Conservation (phyloP, 2,797 vertebrate species). For the Halcyon smyrnensis region DNA sequence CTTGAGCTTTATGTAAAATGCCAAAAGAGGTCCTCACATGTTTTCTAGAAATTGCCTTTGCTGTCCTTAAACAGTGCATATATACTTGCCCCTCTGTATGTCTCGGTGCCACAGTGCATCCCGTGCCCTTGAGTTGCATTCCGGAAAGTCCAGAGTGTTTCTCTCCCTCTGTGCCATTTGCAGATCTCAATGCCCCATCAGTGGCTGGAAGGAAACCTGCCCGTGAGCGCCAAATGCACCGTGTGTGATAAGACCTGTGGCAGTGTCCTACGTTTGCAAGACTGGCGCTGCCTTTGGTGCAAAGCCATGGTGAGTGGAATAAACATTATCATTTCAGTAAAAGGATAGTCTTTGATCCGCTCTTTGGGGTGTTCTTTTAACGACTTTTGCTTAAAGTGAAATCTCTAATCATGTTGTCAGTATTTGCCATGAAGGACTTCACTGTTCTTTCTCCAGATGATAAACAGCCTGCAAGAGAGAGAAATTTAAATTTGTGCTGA, state of each 20-base stretch:
- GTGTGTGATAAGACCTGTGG: slow-evolving; percentile 96
- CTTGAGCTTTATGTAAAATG: not conserved
- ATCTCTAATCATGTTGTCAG: not conserved
- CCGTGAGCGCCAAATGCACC: slow-evolving; percentile 92
- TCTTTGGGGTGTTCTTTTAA: not conserved
- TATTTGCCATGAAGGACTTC: not conserved
- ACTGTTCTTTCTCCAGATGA: not conserved
- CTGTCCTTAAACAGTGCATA: not conserved
- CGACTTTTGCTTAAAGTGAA: not conserved
- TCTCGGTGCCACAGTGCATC: not conserved
- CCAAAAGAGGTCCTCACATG: not conserved
- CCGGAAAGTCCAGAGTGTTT: not conserved
- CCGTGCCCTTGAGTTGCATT: not conserved
- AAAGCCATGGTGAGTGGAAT: slow-evolving; percentile 90
- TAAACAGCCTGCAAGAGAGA: not conserved
- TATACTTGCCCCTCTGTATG: not conserved
- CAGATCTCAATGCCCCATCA: slow-evolving; percentile 98
- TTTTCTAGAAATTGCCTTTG: not conserved
- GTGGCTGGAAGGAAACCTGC: slow-evolving; percentile 96
- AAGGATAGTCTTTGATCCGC: not conserved
- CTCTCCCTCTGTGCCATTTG: not conserved
- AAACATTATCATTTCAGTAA: not conserved
- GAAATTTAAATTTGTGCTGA: not conserved
- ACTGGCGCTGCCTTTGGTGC: slow-evolving; percentile 98
- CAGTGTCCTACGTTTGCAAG: slow-evolving; percentile 93